Evolutionary conservation across 2,888 invertebrate species (phyloP).

Genomic region (Adelognathus sp.): DNA sequence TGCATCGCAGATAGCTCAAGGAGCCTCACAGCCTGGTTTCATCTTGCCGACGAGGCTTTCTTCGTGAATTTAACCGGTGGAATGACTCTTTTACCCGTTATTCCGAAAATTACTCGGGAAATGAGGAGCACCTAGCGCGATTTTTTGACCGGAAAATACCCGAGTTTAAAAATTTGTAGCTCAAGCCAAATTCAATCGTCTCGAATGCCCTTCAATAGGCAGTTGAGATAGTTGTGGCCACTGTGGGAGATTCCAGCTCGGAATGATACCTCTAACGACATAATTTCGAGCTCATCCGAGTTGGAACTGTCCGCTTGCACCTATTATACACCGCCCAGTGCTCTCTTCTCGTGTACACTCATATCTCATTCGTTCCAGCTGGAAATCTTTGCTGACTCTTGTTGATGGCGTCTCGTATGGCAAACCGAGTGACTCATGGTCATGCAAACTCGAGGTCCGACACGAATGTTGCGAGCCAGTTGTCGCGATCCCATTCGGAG

Average conservation of each 20-base stretch:
- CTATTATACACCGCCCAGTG: neutral
- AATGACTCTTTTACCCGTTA: neutral
- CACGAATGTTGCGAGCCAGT: constrained; percentile 15
- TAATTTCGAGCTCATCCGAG: constrained; percentile 48
- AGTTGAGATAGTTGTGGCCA: neutral
- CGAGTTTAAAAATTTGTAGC: neutral
- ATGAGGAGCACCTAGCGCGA: too few relatives aligned
- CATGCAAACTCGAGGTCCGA: too few relatives aligned
- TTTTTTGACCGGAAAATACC: neutral
- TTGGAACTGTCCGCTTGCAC: constrained; percentile 5
- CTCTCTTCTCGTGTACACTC: neutral
- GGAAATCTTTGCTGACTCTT: too few relatives aligned
- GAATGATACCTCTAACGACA: constrained; percentile 60
- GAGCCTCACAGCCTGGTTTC: constrained; percentile 2
- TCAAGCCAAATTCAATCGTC: too few relatives aligned
- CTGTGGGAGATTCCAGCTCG: constrained; percentile 48
- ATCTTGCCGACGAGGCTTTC: constrained; percentile 38
- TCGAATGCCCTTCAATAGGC: too few relatives aligned
- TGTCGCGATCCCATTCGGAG: constrained; percentile 48
- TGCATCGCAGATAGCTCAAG: constrained; percentile 35
- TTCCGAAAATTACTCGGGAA: too few relatives aligned
- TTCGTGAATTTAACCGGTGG: neutral
- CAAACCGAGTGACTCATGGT: too few relatives aligned
- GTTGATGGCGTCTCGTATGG: too few relatives aligned
- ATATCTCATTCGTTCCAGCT: too few relatives aligned